phyloP scores from a whole-genome alignment of 1,140 invertebrate species.

The Magallana angulata region DNA sequence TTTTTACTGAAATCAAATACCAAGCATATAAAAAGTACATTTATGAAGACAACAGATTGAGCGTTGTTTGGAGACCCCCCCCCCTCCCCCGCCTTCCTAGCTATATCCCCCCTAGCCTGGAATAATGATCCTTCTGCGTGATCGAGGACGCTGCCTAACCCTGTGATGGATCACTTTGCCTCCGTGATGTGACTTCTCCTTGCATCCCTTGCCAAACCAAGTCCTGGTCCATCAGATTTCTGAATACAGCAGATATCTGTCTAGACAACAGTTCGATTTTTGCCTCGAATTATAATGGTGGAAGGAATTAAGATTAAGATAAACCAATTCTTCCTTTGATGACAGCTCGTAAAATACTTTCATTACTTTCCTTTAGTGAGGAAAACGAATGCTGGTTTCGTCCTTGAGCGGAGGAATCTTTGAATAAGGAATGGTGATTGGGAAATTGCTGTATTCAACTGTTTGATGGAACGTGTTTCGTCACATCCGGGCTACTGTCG shows the following conservation, averaged over 20 bases:
- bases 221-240: neutral
- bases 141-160: neutral
- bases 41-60: too few species aligned
- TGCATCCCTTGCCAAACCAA: neutral
- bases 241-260: neutral
- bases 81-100: too few species aligned
- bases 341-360: conserved; percentile 19
- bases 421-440: neutral
- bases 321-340: conserved; percentile 26
- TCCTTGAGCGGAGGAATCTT: neutral
- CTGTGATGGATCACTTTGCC: neutral
- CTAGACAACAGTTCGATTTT: conserved; percentile 25
- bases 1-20: too few species aligned
- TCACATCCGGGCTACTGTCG: neutral
- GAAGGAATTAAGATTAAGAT: conserved; percentile 34
- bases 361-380: neutral
- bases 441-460: conserved; percentile 23
- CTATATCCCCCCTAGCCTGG: neutral
- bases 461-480: neutral
- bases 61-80: too few species aligned
- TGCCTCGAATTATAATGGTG: conserved; percentile 18
- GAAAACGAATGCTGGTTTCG: neutral
- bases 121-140: neutral
- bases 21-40: too few species aligned
- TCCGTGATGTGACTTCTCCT: neutral